These are phyloP conservation scores for Dendrolimus pini DNA, from an alignment of 2,888 invertebrate species.

Conservation along the genomic window DNA sequence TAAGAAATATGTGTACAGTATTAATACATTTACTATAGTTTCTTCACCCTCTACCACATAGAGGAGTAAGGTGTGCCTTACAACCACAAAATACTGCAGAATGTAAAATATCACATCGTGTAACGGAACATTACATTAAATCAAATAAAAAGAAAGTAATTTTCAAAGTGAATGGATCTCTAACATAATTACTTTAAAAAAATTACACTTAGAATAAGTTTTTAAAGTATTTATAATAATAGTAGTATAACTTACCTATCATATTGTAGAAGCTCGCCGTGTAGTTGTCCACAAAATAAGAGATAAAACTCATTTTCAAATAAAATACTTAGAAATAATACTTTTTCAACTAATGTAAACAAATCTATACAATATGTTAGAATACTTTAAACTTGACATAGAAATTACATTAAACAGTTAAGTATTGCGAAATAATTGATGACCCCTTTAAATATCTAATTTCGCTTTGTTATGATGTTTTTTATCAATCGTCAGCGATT, in stretches of 20 bases:
- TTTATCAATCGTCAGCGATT: neutral
- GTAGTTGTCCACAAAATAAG: slow-evolving; percentile 54
- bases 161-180: too few relatives aligned
- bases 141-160: too few relatives aligned
- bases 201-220: too few relatives aligned
- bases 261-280: slow-evolving; percentile 60
- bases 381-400: neutral
- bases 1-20: too few relatives aligned
- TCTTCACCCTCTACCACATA: too few relatives aligned
- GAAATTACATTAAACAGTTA: neutral
- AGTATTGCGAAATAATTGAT: slow-evolving; percentile 6
- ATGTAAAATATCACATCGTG: too few relatives aligned
- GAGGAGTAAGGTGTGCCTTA: too few relatives aligned
- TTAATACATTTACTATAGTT: too few relatives aligned
- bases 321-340: slow-evolving; percentile 17
- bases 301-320: slow-evolving; percentile 49
- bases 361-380: slow-evolving; percentile 3
- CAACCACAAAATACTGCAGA: too few relatives aligned
- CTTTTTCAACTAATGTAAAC: slow-evolving; percentile 13
- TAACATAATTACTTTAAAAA: too few relatives aligned
- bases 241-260: slow-evolving; percentile 43
- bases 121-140: too few relatives aligned
- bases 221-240: too few relatives aligned
- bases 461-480: neutral
- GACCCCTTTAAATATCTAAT: neutral